A percentile compares a stretch with the other conserved stretches of the same genome.
Evolutionary conservation across 2,888 invertebrate genomes (phyloP).

Genomic region (Plagiodera versicolora): DNA sequence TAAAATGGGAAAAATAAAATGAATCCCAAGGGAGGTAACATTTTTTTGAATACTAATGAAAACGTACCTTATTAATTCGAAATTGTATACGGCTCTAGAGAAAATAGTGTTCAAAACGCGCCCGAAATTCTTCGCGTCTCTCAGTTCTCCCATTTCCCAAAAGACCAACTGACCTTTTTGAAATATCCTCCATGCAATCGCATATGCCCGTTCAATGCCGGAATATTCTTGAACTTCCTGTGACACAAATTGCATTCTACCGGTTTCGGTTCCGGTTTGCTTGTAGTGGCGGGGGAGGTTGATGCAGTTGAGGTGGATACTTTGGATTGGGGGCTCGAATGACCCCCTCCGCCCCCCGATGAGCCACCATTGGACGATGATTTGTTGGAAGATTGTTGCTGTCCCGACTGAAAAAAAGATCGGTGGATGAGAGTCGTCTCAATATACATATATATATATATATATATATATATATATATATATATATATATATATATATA

Average conservation of each 20-base stretch:
- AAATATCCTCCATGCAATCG: constrained; percentile 96
- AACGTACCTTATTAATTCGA: too few species aligned
- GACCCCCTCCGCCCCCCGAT: constrained; percentile 37
- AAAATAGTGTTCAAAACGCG: too few species aligned
- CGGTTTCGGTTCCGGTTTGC: constrained; percentile 72
- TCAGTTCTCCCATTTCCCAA: too few species aligned
- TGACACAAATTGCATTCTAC: constrained; percentile 95
- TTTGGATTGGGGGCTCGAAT: constrained; percentile 49
- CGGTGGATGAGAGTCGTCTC: too few species aligned
- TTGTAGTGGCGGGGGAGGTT: constrained; percentile 48
- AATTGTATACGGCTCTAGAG: too few species aligned
- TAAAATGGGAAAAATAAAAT: too few species aligned
- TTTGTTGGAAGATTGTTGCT: constrained; percentile 45
- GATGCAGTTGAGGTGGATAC: constrained; percentile 50
- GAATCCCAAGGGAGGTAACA: too few species aligned
- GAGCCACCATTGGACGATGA: constrained; percentile 32
- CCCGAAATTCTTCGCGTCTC: too few species aligned
- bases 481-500: too few species aligned
- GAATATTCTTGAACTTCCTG: constrained; percentile 95
- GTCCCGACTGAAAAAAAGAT: constrained; percentile 37
- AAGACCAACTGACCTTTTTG: constrained; percentile 70
- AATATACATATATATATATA: too few species aligned
- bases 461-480: too few species aligned
- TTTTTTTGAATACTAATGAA: too few species aligned
- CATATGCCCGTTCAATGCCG: constrained; percentile 98